Conservation (phyloP, 2,888 invertebrate species). For the Ctena decussata region DNA sequence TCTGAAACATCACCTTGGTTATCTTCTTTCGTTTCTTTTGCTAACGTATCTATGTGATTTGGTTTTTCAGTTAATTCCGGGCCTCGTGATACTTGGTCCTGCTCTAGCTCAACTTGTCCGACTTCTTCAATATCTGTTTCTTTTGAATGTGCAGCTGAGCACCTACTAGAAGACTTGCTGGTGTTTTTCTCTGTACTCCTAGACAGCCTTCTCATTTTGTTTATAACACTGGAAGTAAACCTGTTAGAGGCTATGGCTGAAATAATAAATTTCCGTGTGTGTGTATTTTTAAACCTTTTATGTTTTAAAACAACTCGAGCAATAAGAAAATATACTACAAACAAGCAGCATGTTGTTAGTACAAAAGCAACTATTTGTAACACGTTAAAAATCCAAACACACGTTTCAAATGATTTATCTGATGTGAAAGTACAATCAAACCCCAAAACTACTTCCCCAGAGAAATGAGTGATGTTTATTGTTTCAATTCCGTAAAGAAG, state of each 20-base stretch:
- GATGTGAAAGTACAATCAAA: neutral
- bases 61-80: too few relatives aligned
- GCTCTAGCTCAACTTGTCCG: too few relatives aligned
- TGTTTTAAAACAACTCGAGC: neutral
- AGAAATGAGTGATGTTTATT: neutral
- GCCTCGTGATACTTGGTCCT: too few relatives aligned
- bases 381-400: neutral
- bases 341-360: neutral
- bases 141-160: too few relatives aligned
- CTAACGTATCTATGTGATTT: too few relatives aligned
- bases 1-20: too few relatives aligned
- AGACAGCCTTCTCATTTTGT: too few relatives aligned
- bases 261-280: neutral
- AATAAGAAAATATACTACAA: neutral
- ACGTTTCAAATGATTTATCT: neutral
- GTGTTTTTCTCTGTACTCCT: too few relatives aligned
- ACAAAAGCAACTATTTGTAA: neutral
- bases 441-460: neutral
- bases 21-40: too few relatives aligned
- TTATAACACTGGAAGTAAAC: too few relatives aligned
- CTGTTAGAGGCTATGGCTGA: neutral
- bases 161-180: too few relatives aligned
- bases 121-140: too few relatives aligned
- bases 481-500: neutral
- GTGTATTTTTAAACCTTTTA: neutral